These are phyloP conservation scores for Battus philenor DNA, from an alignment of 1,140 invertebrate genomes.

Conservation along the genomic window DNA sequence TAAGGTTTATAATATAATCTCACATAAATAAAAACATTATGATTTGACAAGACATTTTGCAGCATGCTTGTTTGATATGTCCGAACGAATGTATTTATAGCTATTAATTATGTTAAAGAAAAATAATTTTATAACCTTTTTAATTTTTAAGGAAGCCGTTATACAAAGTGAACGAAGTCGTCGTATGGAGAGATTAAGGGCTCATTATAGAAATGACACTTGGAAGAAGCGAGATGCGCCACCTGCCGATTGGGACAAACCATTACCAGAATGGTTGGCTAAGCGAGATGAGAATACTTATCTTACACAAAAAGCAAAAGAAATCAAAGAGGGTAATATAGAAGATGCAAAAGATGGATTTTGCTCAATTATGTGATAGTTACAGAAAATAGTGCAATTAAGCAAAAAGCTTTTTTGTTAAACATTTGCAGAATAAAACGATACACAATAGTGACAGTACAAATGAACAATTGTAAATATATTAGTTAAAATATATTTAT, in stretches of 20 bases:
- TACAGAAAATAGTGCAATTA: conserved; percentile 10
- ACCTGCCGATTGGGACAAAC: conserved; percentile 86
- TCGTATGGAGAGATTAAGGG: conserved; percentile 77
- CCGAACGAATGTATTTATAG: too few species aligned
- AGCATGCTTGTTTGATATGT: too few species aligned
- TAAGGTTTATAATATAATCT: too few species aligned
- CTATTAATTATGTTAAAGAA: conserved; percentile 8
- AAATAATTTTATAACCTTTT: conserved; percentile 14
- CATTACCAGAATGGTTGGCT: conserved; percentile 84
- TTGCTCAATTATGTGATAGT: conserved; percentile 60
- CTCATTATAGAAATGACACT: conserved; percentile 83
- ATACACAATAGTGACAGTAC: background rate
- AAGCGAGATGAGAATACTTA: conserved; percentile 81
- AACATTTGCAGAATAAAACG: background rate
- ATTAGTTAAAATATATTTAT: background rate
- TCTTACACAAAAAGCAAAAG: conserved; percentile 79
- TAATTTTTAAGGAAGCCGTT: conserved; percentile 77
- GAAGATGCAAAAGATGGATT: conserved; percentile 34
- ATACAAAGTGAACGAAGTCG: conserved; percentile 84
- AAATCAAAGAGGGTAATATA: conserved; percentile 75
- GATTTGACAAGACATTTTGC: too few species aligned
- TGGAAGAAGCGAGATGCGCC: conserved; percentile 87
- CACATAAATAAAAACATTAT: too few species aligned
- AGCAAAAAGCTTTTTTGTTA: conserved; percentile 1
- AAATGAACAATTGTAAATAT: background rate